Evolutionary conservation across 2,888 invertebrate species (phyloP), one percentile per base, ranked within the genome.

Genomic region (Thera britannica): DNA sequence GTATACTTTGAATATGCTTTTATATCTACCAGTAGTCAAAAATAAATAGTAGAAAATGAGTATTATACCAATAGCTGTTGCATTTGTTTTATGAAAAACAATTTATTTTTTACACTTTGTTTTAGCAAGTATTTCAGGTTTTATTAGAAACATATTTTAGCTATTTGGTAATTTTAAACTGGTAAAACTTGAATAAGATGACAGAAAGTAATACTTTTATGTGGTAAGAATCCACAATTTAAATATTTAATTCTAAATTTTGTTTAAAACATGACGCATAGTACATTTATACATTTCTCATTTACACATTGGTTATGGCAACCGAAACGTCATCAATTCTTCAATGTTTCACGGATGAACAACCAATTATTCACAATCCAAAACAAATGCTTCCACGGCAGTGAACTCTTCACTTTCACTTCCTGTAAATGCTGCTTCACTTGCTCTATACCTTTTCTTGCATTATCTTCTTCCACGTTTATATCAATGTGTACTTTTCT

Each of bases 1-100:
- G 86, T 90, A 88, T 90, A 87, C 84, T 89, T 90, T 92, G 85
- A 88, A 85, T 92, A 90, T 89, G 91, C 90, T 92, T 91, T 86
- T 88, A 86, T 86, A 84, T 71, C 75, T 79, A 80, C 87, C 82
- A 83, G 90, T 93, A 93, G 92, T 83, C 75, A 76, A 88, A 74
- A 85, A 84, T 76, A 86, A 81, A 70, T 76, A 77, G 89, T 90
- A 90, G 91, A 85, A 85, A 82, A 83, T 79, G 84, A 84, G 81
- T 84, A 83, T 69, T 79, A 83, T 80, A 80, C 71, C 70, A 70
- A 83, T 88, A 87, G 87, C 85, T 85, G 83, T 79, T 84, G 87
- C 83, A 84, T 86, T 87, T 86, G 78, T 75, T 76, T 73, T 70
- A 73, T 72, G 62, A 74, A 67, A 56, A 66, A 70, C 69, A 72